Conservation (phyloP, 2,888 invertebrate species). For the Fragum fragum region DNA sequence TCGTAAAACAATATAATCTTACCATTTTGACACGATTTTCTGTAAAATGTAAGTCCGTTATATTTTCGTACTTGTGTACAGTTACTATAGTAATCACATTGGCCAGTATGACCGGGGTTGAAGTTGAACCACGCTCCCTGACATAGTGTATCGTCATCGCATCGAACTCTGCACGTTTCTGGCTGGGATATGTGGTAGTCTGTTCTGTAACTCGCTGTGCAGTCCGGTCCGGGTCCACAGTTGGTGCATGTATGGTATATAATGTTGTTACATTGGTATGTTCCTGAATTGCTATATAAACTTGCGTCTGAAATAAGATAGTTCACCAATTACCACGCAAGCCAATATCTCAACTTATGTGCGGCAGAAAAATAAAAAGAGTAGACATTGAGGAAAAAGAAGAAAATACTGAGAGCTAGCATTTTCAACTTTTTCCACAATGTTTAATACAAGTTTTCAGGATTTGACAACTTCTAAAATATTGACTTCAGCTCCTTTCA, state of each 20-base stretch:
- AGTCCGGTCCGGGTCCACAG: slow-evolving; percentile 19
- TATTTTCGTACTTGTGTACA: slow-evolving; percentile 8
- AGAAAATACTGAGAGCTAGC: no score
- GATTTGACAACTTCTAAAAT: no score
- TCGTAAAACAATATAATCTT: no score
- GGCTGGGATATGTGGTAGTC: neutral
- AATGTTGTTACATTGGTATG: neutral
- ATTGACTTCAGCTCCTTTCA: no score
- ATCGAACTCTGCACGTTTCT: neutral
- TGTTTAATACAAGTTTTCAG: no score
- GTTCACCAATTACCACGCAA: no score
- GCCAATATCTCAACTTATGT: no score
- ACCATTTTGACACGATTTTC: slow-evolving; percentile 5
- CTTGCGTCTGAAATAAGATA: no score
- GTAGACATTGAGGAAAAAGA: no score
- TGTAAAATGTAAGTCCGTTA: neutral
- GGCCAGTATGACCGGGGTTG: neutral
- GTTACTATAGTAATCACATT: slow-evolving; percentile 12
- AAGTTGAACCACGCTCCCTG: slow-evolving; percentile 7
- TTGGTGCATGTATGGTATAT: slow-evolving; percentile 1
- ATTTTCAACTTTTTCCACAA: no score
- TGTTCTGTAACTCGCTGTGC: neutral
- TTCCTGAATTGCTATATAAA: no score
- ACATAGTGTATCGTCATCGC: neutral
- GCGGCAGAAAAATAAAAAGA: no score